These are phyloP conservation scores for Chamaea fasciata DNA, from an alignment of 2,113 vertebrate species.

Conservation along the genomic window DNA sequence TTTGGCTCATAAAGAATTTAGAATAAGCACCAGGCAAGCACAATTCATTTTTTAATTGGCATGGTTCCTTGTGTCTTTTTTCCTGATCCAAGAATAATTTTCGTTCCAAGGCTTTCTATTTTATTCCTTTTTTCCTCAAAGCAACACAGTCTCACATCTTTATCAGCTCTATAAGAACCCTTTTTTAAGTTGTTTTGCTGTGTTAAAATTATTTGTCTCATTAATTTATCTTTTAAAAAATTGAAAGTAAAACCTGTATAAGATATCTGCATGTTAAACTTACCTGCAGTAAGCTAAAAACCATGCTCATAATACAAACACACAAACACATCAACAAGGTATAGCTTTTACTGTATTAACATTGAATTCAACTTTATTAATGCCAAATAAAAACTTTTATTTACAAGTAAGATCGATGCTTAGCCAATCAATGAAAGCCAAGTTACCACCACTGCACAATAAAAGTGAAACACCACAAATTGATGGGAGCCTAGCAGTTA, in stretches of 20 bases:
- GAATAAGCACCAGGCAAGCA: neutral
- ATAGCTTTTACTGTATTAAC: neutral
- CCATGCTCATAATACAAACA: neutral
- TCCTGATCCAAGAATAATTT: neutral
- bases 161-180: neutral
- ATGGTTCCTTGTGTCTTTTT: neutral
- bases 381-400: neutral
- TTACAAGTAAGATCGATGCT: neutral
- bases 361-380: neutral
- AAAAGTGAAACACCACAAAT: neutral
- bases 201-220: neutral
- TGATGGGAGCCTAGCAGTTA: neutral
- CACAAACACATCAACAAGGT: neutral
- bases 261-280: neutral
- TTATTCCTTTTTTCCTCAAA: neutral
- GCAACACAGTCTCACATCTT: rapidly evolving
- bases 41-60: neutral
- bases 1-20: neutral
- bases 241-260: neutral
- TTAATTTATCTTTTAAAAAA: neutral
- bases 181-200: neutral
- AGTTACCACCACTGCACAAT: neutral
- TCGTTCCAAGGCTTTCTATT: neutral
- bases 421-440: slow-evolving; percentile 11
- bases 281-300: neutral